Evolutionary conservation across 2,797 vertebrate species (phyloP).

Genomic region (Benthosema pterotum): DNA sequence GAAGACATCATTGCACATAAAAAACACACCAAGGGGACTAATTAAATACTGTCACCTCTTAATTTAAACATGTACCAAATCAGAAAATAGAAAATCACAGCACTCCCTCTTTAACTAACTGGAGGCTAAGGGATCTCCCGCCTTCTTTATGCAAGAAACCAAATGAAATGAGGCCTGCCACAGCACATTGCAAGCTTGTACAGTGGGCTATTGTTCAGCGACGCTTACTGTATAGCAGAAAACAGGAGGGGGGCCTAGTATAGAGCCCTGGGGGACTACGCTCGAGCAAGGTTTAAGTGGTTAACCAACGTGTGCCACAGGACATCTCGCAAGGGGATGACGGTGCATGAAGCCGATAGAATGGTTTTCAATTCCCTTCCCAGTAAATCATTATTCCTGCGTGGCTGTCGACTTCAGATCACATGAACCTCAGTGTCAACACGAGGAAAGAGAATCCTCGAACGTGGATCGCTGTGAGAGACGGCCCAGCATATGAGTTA

Average conservation of each 20-base stretch:
- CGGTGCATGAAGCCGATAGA: conserved; percentile 31
- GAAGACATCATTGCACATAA: too few species aligned
- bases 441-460: conserved; percentile 41
- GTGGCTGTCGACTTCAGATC: conserved; percentile 68
- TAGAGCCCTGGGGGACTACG: too few species aligned
- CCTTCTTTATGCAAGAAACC: conserved; percentile 10
- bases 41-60: too few species aligned
- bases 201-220: too few species aligned
- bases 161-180: background rate
- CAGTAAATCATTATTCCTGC: conserved; percentile 58
- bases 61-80: too few species aligned
- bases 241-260: too few species aligned
- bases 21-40: too few species aligned
- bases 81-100: too few species aligned
- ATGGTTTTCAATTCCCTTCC: conserved; percentile 42
- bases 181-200: too few species aligned
- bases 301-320: conserved; percentile 5
- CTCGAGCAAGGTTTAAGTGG: too few species aligned
- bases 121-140: conserved; percentile 4
- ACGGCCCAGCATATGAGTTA: conserved; percentile 36
- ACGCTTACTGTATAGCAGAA: too few species aligned
- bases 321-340: conserved; percentile 29
- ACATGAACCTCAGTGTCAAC: conserved; percentile 62
- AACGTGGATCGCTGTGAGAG: conserved; percentile 29
- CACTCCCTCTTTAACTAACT: too few species aligned